Percentiles rank a stretch among this genome's conserved stretches.
These are phyloP conservation scores for Salarias fasciatus DNA, from an alignment of 2,797 vertebrate species.

Conservation along the genomic window DNA sequence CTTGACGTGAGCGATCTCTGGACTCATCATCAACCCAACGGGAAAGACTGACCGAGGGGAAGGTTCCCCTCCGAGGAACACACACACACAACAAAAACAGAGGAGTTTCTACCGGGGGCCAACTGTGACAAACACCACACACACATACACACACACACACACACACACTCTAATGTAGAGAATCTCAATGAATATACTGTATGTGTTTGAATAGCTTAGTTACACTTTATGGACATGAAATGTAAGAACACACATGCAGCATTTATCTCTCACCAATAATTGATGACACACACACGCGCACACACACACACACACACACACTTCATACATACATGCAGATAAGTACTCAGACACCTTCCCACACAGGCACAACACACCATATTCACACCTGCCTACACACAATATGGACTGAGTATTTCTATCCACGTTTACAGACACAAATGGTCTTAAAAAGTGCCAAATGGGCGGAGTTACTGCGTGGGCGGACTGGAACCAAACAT, in stretches of 20 bases:
- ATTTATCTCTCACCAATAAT: constrained; percentile 37
- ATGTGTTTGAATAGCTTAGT: constrained; percentile 78
- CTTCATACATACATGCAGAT: constrained; percentile 25
- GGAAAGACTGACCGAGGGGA: constrained; percentile 2
- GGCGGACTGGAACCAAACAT: constrained; percentile 68
- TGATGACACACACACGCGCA: constrained; percentile 34
- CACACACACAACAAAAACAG: constrained; percentile 53
- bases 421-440: constrained; percentile 84
- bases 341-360: constrained; percentile 33
- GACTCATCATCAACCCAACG: constrained; percentile 37
- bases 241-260: constrained; percentile 55
- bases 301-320: constrained; percentile 11
- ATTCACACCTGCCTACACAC: constrained; percentile 67
- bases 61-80: constrained; percentile 36
- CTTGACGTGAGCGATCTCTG: constrained; percentile 13
- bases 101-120: constrained; percentile 74
- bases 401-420: constrained; percentile 73
- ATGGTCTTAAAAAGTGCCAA: constrained; percentile 81
- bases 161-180: constrained; percentile 66
- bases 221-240: constrained; percentile 72
- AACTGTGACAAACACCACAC: constrained; percentile 80
- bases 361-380: constrained; percentile 25
- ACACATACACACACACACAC: constrained; percentile 50
- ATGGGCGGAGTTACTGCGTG: constrained; percentile 51
- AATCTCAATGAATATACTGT: constrained; percentile 75